Conservation (phyloP, 92 coral and sea anemone genomes). For the Siderastrea siderea region DNA sequence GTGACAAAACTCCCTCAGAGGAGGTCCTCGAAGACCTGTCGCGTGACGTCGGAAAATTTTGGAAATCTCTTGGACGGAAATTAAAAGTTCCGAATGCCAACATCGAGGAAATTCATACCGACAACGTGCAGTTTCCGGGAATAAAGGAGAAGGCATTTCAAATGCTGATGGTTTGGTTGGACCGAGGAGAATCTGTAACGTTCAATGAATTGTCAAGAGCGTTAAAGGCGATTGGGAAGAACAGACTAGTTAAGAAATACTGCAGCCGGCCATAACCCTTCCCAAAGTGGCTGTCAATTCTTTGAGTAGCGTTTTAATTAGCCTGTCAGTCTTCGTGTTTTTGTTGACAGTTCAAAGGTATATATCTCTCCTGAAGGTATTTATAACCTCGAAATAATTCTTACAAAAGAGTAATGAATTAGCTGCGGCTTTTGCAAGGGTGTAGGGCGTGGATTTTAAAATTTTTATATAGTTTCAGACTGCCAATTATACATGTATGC, state of each 20-base stretch:
- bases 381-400: too few species aligned
- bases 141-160: slow-evolving; percentile 85
- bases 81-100: slow-evolving; percentile 71
- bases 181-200: slow-evolving; percentile 54
- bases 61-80: slow-evolving; percentile 82
- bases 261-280: slow-evolving; percentile 11
- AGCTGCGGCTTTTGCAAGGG: too few species aligned
- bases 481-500: too few species aligned
- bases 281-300: too few species aligned
- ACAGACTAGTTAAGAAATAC: slow-evolving; percentile 72
- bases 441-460: too few species aligned
- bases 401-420: too few species aligned
- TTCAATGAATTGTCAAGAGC: slow-evolving; percentile 70
- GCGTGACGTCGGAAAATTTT: slow-evolving; percentile 62
- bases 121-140: slow-evolving; percentile 72
- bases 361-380: too few species aligned
- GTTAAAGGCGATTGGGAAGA: slow-evolving; percentile 60
- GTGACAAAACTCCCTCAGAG: slow-evolving; percentile 55
- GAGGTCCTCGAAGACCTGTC: slow-evolving; percentile 73
- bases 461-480: too few species aligned
- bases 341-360: too few species aligned
- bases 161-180: slow-evolving; percentile 85
- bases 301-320: too few species aligned
- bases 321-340: too few species aligned
- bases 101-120: slow-evolving; percentile 81